phyloP scores from a whole-genome alignment of 2,113 vertebrate species.

The Urocolius indicus region DNA sequence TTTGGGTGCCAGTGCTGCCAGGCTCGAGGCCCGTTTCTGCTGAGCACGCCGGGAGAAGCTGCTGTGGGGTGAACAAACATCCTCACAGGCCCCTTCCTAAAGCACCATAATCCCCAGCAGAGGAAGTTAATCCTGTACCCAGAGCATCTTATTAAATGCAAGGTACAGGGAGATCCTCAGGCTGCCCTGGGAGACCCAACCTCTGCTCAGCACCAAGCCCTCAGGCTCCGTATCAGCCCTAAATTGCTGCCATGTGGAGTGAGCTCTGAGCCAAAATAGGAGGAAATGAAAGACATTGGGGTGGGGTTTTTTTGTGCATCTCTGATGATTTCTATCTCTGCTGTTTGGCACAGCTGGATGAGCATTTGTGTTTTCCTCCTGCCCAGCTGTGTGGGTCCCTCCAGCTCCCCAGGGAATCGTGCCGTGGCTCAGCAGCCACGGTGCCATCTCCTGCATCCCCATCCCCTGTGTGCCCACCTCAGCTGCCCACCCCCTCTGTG shows the following conservation, averaged over 20 bases:
- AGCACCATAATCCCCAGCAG: background rate
- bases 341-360: constrained; percentile 1
- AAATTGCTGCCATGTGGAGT: constrained; percentile 62
- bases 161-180: background rate
- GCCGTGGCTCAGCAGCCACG: fast-evolving
- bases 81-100: background rate
- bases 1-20: background rate
- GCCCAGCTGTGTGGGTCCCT: background rate
- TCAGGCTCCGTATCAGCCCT: background rate
- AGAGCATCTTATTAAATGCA: background rate
- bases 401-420: background rate
- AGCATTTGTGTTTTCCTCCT: background rate
- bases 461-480: background rate
- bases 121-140: background rate
- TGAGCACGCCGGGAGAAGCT: fast-evolving
- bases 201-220: background rate
- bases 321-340: constrained; percentile 57
- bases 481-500: background rate
- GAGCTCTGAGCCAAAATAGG: constrained; percentile 37
- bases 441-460: background rate
- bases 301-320: background rate
- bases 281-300: constrained; percentile 32
- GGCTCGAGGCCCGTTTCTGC: background rate
- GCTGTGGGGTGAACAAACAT: background rate
- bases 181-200: background rate